These are phyloP conservation scores for Cololabis saira DNA, from an alignment of 2,113 vertebrate genomes.

Conservation along the genomic window DNA sequence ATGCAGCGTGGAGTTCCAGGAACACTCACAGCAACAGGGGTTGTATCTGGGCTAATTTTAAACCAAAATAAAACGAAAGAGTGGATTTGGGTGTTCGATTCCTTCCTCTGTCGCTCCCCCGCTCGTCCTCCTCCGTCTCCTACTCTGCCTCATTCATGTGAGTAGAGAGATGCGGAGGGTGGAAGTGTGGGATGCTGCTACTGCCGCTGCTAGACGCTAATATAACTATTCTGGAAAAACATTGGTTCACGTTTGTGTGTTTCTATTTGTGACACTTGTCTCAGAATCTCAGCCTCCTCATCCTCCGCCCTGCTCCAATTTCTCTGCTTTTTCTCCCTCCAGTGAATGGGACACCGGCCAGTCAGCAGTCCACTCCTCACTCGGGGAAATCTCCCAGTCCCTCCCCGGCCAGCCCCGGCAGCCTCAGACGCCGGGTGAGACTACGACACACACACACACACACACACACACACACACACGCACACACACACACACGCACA, in stretches of 20 bases:
- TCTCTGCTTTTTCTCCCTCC: conserved; percentile 30
- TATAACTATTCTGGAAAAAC: conserved; percentile 33
- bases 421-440: conserved; percentile 93
- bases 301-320: conserved; percentile 25
- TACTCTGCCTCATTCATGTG: conserved; percentile 50
- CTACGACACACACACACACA: neutral
- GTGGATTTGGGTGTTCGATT: conserved; percentile 32
- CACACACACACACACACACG: neutral
- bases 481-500: conserved; percentile 1
- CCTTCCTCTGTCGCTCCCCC: conserved; percentile 12
- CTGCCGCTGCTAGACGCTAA: conserved; percentile 48
- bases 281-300: neutral
- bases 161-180: conserved; percentile 57
- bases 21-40: conserved; percentile 8
- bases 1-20: neutral
- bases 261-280: conserved; percentile 20
- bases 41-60: conserved; percentile 17
- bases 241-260: conserved; percentile 15
- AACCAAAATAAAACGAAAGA: conserved; percentile 21
- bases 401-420: conserved; percentile 92
- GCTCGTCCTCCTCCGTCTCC: conserved; percentile 48
- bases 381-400: conserved; percentile 95
- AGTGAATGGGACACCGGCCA: conserved; percentile 97
- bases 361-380: conserved; percentile 94
- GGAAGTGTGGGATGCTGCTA: conserved; percentile 43